Conservation (phyloP, 2,113 vertebrate genomes). For the Puma concolor region DNA sequence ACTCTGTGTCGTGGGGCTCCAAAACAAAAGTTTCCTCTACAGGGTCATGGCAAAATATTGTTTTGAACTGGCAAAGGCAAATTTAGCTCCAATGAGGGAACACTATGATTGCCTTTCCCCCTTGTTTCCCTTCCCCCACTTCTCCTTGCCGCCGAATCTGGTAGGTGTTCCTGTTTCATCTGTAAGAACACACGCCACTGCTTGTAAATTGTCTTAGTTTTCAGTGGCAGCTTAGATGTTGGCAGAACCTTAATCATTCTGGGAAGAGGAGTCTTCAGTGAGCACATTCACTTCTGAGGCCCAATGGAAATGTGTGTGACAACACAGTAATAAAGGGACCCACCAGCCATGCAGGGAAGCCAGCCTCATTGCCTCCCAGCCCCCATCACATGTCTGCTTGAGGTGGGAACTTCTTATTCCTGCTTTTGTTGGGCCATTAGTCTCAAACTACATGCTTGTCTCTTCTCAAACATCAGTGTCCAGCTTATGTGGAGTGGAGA, state of each 20-base stretch:
- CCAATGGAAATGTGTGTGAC: background rate
- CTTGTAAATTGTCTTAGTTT: background rate
- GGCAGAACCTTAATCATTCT: background rate
- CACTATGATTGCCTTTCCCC: rapidly evolving
- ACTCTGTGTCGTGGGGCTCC: background rate
- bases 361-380: too few relatives aligned
- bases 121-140: background rate
- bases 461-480: background rate
- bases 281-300: background rate
- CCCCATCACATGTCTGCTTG: rapidly evolving
- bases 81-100: background rate
- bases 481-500: background rate
- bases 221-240: background rate
- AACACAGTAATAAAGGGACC: background rate
- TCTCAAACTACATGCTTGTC: background rate
- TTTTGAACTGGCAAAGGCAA: background rate
- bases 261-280: background rate
- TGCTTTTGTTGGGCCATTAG: background rate
- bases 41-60: background rate
- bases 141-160: background rate
- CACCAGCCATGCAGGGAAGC: rapidly evolving
- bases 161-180: background rate
- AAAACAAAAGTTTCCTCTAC: background rate
- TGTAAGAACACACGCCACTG: rapidly evolving
- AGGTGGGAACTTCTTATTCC: background rate